Evolutionary conservation across 1,140 invertebrate species (phyloP).

Genomic region (Parapsyche elsis): DNA sequence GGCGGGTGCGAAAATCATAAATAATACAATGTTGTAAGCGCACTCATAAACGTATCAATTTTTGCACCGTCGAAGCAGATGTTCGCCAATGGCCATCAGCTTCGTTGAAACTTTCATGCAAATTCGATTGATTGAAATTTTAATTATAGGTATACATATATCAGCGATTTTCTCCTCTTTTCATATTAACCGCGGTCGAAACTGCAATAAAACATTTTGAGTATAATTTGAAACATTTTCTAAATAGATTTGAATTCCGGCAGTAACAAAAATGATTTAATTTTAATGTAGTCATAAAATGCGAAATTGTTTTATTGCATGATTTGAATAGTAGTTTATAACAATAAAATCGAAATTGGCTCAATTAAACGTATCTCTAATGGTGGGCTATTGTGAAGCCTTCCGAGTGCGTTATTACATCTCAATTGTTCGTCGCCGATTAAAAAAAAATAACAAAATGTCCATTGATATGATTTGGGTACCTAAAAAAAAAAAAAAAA

Average conservation of each 20-base stretch:
- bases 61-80: background rate
- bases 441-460: background rate
- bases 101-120: background rate
- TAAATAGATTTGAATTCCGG: background rate
- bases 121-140: background rate
- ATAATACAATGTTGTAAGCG: too few relatives aligned
- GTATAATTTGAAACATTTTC: background rate
- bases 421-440: background rate
- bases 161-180: background rate
- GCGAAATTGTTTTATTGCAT: constrained; percentile 47
- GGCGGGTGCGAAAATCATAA: too few relatives aligned
- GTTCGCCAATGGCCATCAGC: background rate
- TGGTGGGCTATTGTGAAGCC: constrained; percentile 10
- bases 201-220: too few relatives aligned
- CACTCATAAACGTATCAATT: background rate
- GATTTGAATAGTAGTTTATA: constrained; percentile 46
- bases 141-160: background rate
- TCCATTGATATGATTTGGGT: background rate
- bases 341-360: constrained; percentile 43
- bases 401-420: constrained; percentile 16
- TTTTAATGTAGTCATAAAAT: constrained; percentile 42
- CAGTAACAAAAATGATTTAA: constrained; percentile 15
- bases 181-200: too few relatives aligned
- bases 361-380: constrained; percentile 48
- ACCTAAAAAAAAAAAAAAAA: background rate